Conservation (phyloP, 2,113 vertebrate genomes). For the Cebus imitator region DNA sequence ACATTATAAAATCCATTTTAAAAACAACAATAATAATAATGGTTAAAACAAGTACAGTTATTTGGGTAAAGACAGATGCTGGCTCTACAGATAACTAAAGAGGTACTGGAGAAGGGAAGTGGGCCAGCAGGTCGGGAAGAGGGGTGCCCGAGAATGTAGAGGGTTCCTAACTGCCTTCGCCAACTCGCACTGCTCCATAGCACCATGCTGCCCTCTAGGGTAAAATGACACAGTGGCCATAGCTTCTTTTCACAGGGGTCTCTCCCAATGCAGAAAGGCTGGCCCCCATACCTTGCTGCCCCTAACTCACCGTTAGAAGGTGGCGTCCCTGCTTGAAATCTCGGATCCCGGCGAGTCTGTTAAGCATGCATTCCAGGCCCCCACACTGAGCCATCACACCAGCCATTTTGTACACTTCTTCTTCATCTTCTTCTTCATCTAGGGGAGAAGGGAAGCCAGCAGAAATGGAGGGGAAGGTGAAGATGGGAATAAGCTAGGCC, state of each 20-base stretch:
- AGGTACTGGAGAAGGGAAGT: neutral
- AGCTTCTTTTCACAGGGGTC: neutral
- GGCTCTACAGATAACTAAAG: neutral
- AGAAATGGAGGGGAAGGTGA: neutral
- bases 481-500: neutral
- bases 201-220: constrained; percentile 44
- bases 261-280: neutral
- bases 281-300: neutral
- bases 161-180: too few species aligned
- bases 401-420: constrained; percentile 99
- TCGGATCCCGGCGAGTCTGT: constrained; percentile 95
- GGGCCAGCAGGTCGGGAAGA: neutral
- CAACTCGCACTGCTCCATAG: neutral
- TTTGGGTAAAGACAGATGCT: neutral
- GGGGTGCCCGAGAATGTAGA: neutral
- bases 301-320: constrained; percentile 92
- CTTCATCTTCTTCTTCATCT: constrained; percentile 99
- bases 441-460: neutral
- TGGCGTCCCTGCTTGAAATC: constrained; percentile 99
- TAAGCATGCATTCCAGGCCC: constrained; percentile 97
- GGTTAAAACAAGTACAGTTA: neutral
- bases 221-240: neutral
- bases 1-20: neutral
- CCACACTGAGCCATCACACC: constrained; percentile 98
- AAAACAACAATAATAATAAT: neutral